Base-by-base conservation (phyloP, 2,797 vertebrate genomes). In the Botia kubotai region DNA sequence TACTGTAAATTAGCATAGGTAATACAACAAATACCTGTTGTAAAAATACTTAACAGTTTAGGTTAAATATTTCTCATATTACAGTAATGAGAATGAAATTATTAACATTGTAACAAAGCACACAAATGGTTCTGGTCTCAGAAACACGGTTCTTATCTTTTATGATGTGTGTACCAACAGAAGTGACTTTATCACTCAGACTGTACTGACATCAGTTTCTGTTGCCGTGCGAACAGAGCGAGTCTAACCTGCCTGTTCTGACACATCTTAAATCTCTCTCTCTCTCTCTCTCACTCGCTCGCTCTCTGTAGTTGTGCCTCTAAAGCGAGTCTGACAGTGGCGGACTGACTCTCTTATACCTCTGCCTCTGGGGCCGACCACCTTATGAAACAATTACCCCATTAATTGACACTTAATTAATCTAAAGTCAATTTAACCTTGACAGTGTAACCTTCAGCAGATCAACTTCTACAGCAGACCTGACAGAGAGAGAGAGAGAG, bases 381-480 rank as follows among this genome's bases (percentile, higher is more conserved):
- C 92, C 92, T 92, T 91, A 92, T 89, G 84, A 92, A 93, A 93
- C 92, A 93, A 94, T 94, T 93, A 93, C 89, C 87, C 77, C 78
- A 83, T 87, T 93, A 94, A 94, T 93, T 93, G 94, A 94, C 92
- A 93, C 91, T 92, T 94, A 93, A 94, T 94, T 94, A 92, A 92
- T 92, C 91, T 92, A 93, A 93, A 93, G 93, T 93, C 93, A 94
- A 93, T 93, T 93, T 93, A 90, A 92, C 93, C 91, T 93, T 94
- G 91, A 85, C 85, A 82, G 86, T 6, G 53, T 90, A 84, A 92
- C 92, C 92, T 94, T 93, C 89, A 93, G 33, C 89, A 93, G 33
- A 91, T 80, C 72, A 60, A 82, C 50, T 62, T 81, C 60, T 39
- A 78, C 29, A 17, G 71, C 60, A 81, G 52, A 71, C 29, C 60